These are phyloP conservation scores for Lepidocolaptes lacrymiger DNA, from an alignment of 2,797 vertebrate genomes.

Conservation along the genomic window DNA sequence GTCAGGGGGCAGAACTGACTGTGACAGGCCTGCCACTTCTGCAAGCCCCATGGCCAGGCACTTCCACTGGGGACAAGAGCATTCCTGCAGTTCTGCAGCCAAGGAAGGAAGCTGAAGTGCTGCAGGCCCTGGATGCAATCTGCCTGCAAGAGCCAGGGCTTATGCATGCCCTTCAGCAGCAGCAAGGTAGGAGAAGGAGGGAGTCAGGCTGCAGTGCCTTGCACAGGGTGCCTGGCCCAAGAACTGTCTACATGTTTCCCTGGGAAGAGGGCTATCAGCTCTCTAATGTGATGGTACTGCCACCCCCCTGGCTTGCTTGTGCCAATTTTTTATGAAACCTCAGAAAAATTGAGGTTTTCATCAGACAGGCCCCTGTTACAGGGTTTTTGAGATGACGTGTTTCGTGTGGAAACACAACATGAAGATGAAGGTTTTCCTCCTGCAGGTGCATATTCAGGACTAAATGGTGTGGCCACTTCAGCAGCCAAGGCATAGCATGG, in stretches of 20 bases:
- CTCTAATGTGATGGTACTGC: no score
- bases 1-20: background rate
- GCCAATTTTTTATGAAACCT: background rate
- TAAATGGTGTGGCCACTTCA: background rate
- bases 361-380: background rate
- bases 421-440: background rate
- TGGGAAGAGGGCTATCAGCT: background rate
- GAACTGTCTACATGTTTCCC: background rate
- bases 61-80: background rate
- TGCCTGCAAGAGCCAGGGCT: accelerated
- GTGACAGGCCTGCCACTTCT: background rate
- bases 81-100: background rate
- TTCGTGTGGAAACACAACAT: background rate
- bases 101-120: background rate
- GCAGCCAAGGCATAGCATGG: background rate
- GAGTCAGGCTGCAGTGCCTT: background rate
- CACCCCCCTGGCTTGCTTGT: background rate
- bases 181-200: background rate
- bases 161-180: accelerated
- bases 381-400: background rate
- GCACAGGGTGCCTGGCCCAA: background rate
- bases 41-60: no score
- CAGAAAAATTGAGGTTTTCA: background rate
- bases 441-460: background rate
- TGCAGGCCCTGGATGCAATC: background rate